Base-by-base conservation (phyloP, 2,113 vertebrate species). In the Sinocyclocheilus maitianheensis region DNA sequence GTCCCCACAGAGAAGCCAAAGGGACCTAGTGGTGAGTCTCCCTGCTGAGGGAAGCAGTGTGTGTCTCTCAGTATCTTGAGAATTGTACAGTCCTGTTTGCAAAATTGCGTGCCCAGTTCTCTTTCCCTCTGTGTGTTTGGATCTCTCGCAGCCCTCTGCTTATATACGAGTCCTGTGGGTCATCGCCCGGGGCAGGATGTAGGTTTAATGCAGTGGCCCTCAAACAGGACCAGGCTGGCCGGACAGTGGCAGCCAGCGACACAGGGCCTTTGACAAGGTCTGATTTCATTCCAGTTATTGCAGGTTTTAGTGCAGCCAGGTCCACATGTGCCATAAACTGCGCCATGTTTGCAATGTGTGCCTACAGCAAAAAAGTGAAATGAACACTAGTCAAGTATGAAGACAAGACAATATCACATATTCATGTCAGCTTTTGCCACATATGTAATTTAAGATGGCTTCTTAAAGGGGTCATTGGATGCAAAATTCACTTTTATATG, bases 201-300 rank as follows among this genome's bases (percentile, higher is more conserved):
- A 92, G 98, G 97, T 84, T 96, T 98, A 93, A 99, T 96, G 95
- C 98, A 99, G 89, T 95, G 96, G 87, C 97, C 97, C 91, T 95
- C 96, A 91, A 96, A 96, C 76, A 97, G 95, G 77, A 99, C 97
- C 91, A 99, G 88, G 91, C 97, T 97, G 58, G 98, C 97, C 0
- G 97, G 98, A 46, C 98, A 99, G 92, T 99, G 98, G 93, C 98
- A 99, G 7, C 98, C 98, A 0, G 98, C 98, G 30, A 99, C 3
- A 0, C 98, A 99, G 0, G 97, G 96, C 87, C 96, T 97, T 85
- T 90, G 93, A 91, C 98, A 99, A 0, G 96, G 97, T 0, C 97
- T 95, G 0, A 99, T 98, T 93, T 99, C 98, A 2, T 99, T 99
- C 97, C 98, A 99, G 95, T 98, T 99, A 92, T 97, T 96, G 69